phyloP scores from a whole-genome alignment of 2,888 invertebrate species.

The Yponomeuta sedellus region DNA sequence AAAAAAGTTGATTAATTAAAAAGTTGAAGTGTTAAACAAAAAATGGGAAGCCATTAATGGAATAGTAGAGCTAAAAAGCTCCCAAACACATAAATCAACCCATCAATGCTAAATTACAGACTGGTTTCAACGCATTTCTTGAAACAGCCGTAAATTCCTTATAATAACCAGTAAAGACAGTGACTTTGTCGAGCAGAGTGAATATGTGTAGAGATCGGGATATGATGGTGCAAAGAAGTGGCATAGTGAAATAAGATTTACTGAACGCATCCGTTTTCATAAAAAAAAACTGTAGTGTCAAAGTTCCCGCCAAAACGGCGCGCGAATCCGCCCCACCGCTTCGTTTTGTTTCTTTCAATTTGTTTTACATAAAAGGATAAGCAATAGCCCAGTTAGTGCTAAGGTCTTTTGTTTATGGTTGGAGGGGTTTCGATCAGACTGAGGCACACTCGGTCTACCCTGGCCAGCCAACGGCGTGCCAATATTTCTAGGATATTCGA shows the following conservation, averaged over 20 bases:
- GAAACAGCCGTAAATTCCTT: conserved; percentile 89
- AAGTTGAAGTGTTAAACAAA: neutral
- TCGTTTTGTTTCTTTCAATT: conserved; percentile 71
- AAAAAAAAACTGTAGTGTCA: conserved; percentile 40
- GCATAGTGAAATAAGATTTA: conserved; percentile 60
- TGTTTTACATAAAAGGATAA: conserved; percentile 73
- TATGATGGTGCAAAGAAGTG: conserved; percentile 72
- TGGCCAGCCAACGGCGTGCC: conserved; percentile 68
- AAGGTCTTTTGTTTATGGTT: conserved; percentile 42
- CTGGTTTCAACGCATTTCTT: conserved; percentile 94
- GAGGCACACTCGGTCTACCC: conserved; percentile 47
- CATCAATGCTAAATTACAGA: conserved; percentile 92
- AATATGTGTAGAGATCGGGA: conserved; percentile 86
- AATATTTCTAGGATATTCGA: conserved; percentile 72
- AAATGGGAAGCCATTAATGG: conserved; percentile 35
- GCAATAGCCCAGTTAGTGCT: conserved; percentile 56
- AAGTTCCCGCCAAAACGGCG: conserved; percentile 66
- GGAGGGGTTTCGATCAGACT: conserved; percentile 47
- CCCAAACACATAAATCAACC: conserved; percentile 48
- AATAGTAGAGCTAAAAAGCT: conserved; percentile 48
- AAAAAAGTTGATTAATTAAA: neutral
- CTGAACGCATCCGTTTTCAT: neutral
- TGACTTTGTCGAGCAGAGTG: conserved; percentile 54
- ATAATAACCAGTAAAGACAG: conserved; percentile 22
- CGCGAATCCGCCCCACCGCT: conserved; percentile 53